These are phyloP conservation scores for Agriopis leucophaearia DNA, from an alignment of 2,888 invertebrate species.

Conservation along the genomic window DNA sequence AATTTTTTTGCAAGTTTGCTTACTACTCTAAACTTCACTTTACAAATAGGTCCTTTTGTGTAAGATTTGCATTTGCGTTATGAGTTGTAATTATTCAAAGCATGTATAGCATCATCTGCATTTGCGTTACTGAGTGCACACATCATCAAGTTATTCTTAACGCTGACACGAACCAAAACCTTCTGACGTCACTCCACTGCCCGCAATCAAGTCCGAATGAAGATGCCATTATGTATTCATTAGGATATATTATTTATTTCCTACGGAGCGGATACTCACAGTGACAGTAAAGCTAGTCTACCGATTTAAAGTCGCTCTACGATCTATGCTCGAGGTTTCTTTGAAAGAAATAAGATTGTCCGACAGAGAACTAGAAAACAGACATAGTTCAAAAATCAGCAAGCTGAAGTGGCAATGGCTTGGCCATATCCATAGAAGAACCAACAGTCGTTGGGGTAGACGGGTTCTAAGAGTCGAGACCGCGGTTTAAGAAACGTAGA, in stretches of 20 bases:
- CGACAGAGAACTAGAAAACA: too few species aligned
- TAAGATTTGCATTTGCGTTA: slow-evolving; percentile 7
- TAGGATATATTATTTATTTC: background rate
- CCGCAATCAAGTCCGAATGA: background rate
- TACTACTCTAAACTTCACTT: background rate
- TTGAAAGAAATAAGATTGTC: too few species aligned
- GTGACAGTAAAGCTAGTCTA: too few species aligned
- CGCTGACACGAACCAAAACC: slow-evolving; percentile 4
- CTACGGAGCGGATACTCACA: too few species aligned
- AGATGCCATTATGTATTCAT: background rate
- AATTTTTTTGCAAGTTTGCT: background rate
- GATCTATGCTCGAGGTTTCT: too few species aligned
- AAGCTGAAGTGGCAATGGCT: too few species aligned
- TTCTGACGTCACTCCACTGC: background rate
- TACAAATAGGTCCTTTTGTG: background rate
- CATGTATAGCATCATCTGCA: slow-evolving; percentile 14
- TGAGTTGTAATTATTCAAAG: slow-evolving; percentile 27
- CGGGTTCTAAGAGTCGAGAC: too few species aligned
- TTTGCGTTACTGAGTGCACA: slow-evolving; percentile 10
- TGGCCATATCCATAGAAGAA: too few species aligned
- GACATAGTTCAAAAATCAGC: too few species aligned
- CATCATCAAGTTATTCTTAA: slow-evolving; percentile 22
- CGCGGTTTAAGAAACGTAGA: too few species aligned
- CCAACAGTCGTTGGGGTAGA: too few species aligned
- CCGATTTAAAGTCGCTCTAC: too few species aligned